These are phyloP conservation scores for Papilio protenor DNA, from an alignment of 2,888 invertebrate genomes.

Conservation along the genomic window DNA sequence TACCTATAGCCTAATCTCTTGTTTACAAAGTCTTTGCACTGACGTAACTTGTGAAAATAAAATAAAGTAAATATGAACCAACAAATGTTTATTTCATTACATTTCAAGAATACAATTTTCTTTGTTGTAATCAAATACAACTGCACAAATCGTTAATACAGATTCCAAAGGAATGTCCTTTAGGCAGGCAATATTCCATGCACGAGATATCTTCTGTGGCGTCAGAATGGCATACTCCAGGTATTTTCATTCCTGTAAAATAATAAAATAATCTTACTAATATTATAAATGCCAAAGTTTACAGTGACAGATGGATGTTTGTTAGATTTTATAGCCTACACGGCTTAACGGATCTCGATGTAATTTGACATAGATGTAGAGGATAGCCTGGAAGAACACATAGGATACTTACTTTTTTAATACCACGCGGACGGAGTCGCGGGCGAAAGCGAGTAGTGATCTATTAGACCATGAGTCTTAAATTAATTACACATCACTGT, in stretches of 20 bases:
- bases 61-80: neutral
- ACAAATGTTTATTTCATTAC: neutral
- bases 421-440: too few relatives aligned
- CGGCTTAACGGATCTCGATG: too few relatives aligned
- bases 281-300: too few relatives aligned
- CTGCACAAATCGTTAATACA: conserved; percentile 71
- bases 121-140: conserved; percentile 61
- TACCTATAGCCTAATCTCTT: neutral
- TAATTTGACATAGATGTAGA: too few relatives aligned
- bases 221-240: conserved; percentile 62
- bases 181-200: conserved; percentile 70
- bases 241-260: conserved; percentile 53
- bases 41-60: neutral
- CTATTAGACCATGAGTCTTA: too few relatives aligned
- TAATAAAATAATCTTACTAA: neutral
- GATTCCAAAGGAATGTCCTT: conserved; percentile 74
- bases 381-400: too few relatives aligned
- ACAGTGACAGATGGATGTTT: too few relatives aligned
- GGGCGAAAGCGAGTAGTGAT: too few relatives aligned
- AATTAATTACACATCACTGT: too few relatives aligned
- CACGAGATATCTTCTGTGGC: conserved; percentile 68
- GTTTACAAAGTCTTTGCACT: neutral
- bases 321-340: too few relatives aligned
- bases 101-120: neutral
- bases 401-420: too few relatives aligned